A percentile compares a stretch with the other conserved stretches of the same genome.
These are phyloP conservation scores for Prolemur simus DNA, from an alignment of 2,113 vertebrate genomes.

Conservation along the genomic window DNA sequence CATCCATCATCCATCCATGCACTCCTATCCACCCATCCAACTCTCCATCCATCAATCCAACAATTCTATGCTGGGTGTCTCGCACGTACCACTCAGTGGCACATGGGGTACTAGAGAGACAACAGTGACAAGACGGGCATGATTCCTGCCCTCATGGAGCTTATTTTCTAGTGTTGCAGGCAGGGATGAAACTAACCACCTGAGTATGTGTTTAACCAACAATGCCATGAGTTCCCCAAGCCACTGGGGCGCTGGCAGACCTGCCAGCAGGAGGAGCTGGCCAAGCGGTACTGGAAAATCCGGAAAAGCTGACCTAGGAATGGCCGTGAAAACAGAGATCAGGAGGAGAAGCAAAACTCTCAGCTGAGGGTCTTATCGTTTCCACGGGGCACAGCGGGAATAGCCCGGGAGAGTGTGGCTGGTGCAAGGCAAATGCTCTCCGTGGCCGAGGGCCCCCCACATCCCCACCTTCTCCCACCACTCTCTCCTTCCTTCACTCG, in stretches of 20 bases:
- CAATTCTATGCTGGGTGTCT: not conserved
- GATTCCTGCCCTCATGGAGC: not conserved
- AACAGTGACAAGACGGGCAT: no score
- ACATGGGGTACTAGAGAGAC: not conserved
- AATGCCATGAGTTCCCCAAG: not conserved
- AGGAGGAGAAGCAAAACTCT: not conserved
- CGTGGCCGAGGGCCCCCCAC: not conserved
- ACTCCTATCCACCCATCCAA: not conserved
- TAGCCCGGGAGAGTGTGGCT: not conserved
- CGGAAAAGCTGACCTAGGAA: not conserved
- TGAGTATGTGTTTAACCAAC: not conserved
- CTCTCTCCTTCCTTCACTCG: not conserved
- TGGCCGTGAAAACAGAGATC: not conserved
- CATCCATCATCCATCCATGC: no score
- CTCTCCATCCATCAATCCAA: no score
- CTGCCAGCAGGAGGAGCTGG: not conserved
- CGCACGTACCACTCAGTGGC: not conserved
- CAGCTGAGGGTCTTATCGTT: fast-evolving
- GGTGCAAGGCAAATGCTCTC: not conserved
- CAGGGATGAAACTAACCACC: not conserved
- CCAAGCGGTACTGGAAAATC: not conserved
- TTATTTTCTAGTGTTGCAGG: not conserved
- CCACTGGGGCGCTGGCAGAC: not conserved
- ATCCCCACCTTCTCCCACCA: fast-evolving
- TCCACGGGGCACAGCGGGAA: no score